phyloP scores from a whole-genome alignment of 1,140 invertebrate genomes.

The Capitella teleta region DNA sequence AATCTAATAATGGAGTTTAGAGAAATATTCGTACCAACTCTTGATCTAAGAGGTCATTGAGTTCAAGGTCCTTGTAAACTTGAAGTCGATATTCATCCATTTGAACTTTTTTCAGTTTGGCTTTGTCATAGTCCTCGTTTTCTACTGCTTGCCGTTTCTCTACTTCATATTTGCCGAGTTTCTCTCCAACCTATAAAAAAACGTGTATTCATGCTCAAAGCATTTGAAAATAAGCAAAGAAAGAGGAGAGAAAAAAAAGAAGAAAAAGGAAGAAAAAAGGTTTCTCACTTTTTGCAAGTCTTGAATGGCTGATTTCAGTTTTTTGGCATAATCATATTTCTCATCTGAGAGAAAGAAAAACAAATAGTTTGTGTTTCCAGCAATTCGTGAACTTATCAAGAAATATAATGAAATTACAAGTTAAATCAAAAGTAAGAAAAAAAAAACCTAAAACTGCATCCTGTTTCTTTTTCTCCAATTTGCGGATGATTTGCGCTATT shows the following conservation, averaged over 20 bases:
- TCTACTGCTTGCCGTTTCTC: slow-evolving; percentile 83
- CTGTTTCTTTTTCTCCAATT: slow-evolving; percentile 74
- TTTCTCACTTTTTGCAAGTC: slow-evolving; percentile 55
- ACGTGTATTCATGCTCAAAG: not conserved
- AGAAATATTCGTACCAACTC: no score
- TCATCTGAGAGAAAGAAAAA: slow-evolving; percentile 61
- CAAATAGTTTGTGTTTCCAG: no score
- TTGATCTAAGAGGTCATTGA: slow-evolving; percentile 70
- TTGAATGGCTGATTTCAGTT: slow-evolving; percentile 71
- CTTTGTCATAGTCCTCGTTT: slow-evolving; percentile 79
- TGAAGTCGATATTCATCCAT: slow-evolving; percentile 67
- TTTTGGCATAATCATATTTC: slow-evolving; percentile 81
- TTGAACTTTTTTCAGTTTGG: slow-evolving; percentile 74
- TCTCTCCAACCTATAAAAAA: slow-evolving; percentile 56
- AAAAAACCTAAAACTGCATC: slow-evolving; percentile 62
- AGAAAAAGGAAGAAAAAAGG: slow-evolving; percentile 2
- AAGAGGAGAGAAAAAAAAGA: not conserved
- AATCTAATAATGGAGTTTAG: no score
- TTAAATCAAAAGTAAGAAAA: not conserved
- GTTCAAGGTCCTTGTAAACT: slow-evolving; percentile 56
- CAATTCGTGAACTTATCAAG: not conserved
- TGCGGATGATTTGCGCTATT: slow-evolving; percentile 73
- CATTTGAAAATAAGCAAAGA: not conserved
- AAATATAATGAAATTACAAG: not conserved
- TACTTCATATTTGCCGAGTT: slow-evolving; percentile 76